Evolutionary conservation across 2,888 invertebrate genomes (phyloP), one percentile per base, ranked within the genome.

Genomic region (Apoderus coryli): DNA sequence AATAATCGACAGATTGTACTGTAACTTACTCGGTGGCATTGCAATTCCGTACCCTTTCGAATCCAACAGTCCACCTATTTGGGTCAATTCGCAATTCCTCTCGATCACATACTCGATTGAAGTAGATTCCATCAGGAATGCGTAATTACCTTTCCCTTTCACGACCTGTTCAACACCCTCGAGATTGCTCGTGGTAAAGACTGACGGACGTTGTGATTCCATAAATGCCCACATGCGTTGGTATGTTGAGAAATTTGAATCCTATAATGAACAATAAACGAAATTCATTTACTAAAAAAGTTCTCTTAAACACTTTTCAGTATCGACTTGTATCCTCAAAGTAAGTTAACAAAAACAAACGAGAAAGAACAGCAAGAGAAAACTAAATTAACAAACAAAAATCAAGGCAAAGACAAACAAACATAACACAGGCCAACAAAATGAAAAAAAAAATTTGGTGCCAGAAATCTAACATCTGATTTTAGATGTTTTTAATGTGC

Each of bases 41-140:
- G 90, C 93, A 38, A 93, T 90, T 27, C 93, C 93, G 50, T 93
- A 93, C 47, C 92, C 90, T 57, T 93, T 93, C 6, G 82, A 85
- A 56, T 93, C 92, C 27, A 93, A 65, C 64, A 88, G 74, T 2
- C 86, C 82, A 1, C 93, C 93, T 13, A 93, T 79, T 65, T 88
- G 85, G 23, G 81, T 82, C 38, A 92, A 69, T 39, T 88, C 84
- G 50, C 93, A 93, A 50, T 86, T 78, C 39, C 88, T 65, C 54
- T 90, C 84, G 27, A 86, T 79, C 22, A 79, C 79, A 52, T 95
- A 98, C 54, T 98, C 96, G 40, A 98, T 88, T 13, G 86, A 82
- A 1, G 93, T 89, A 1, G 90, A 93, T 59, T 98, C 98, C 89
- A 96, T 93, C 14, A 98, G 67, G 54, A 88, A 96, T 2, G 96